Base-by-base conservation (phyloP, 2,888 invertebrate species). In the Biston stratarius region DNA sequence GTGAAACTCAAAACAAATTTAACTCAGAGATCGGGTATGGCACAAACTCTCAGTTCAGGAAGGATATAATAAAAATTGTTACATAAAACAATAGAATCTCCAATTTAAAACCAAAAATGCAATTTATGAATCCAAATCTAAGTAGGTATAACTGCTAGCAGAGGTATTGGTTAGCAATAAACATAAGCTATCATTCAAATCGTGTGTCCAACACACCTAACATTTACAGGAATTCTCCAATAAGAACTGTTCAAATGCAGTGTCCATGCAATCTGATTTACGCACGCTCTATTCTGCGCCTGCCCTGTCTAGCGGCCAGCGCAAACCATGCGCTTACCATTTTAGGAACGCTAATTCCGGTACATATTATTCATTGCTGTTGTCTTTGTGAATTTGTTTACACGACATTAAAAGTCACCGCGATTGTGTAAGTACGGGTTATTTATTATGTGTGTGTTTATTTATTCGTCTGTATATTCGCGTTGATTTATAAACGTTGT, bases 251-350 rank as follows among this genome's bases (percentile, higher is more conserved):
- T 87, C 85, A 79, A 84, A 86, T 82, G 86, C 83, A 86, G 84
- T 89, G 89, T 88, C 87, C 89, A 85, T 86, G 82, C 87, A 86
- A 89, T 88, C 89, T 90, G 91, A 90, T 90, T 90, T 91, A 91
- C 89, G 87, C 85, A 84, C 83, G 77, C 78, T 81, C 78, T 82
- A 40, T 14, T 34, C 42, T n/a, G 42, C 59, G 59, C 59, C 38
- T 49, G 59, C 59, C 12, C 15, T 12, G 38, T 11, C 7, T 34
- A 5, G 44, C 42, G 79, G 78, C 83, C 77, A 72, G 69, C 77
- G 84, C 86, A 87, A 86, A 88, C 80, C 86, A 86, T 83, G 79
- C 79, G 70, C 77, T 80, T 81, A 75, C 91, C 90, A 87, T 91
- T 90, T 91, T 87, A 87, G 90, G 88, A 86, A 87, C 88, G 81